Conservation (phyloP, 1,140 invertebrate species). For the Nylanderia fulva region DNA sequence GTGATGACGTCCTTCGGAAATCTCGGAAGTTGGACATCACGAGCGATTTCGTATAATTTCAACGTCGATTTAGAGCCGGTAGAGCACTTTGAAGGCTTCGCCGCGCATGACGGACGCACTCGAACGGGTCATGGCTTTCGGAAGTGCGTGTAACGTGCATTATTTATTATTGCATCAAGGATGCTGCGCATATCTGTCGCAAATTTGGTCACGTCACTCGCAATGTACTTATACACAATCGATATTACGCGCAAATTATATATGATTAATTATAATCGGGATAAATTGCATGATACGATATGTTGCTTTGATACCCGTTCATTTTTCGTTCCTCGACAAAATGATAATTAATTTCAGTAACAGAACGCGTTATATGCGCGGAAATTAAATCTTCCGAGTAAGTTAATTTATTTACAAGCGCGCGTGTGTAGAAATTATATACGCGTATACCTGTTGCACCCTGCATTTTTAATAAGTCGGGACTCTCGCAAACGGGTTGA, state of each 20-base stretch:
- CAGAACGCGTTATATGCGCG: not conserved
- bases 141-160: conserved; percentile 26
- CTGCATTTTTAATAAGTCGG: conserved; percentile 47
- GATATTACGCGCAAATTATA: conserved; percentile 11
- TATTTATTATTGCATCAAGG: conserved; percentile 27
- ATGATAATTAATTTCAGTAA: conserved; percentile 40
- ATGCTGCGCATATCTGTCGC: not conserved
- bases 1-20: not conserved
- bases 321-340: not conserved
- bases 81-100: not conserved
- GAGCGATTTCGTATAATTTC: not conserved
- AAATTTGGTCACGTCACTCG: conserved; percentile 33
- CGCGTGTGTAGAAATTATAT: conserved; percentile 35
- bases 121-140: not conserved
- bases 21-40: not conserved
- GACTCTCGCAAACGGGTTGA: conserved; percentile 13
- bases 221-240: too few relatives aligned
- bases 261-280: not conserved
- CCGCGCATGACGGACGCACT: not conserved
- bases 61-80: not conserved
- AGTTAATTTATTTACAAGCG: conserved; percentile 22
- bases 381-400: conserved; percentile 23
- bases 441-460: conserved; percentile 50
- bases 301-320: not conserved
- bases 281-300: not conserved